phyloP scores from a whole-genome alignment of 1,140 invertebrate genomes.

The Tetramorium alpestre region DNA sequence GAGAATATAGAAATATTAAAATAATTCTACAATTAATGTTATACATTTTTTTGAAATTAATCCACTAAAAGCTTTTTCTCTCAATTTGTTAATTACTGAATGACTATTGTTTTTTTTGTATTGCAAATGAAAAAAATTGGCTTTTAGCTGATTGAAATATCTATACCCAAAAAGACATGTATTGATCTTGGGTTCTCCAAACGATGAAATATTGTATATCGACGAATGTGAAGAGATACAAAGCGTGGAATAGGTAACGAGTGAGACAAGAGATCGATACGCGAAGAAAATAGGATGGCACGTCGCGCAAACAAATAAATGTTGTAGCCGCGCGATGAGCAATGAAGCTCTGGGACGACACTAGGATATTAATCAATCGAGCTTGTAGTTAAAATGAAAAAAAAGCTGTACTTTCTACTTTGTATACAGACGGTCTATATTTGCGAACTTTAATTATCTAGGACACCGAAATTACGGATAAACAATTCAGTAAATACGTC shows the following conservation, averaged over 20 bases:
- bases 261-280: slow-evolving; percentile 19
- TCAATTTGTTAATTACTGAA: not conserved
- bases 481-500: not conserved
- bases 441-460: not conserved
- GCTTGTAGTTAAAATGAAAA: not conserved
- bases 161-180: not conserved
- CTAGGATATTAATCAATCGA: not conserved
- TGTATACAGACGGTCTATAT: not conserved
- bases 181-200: not conserved
- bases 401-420: not conserved
- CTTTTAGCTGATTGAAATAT: not conserved
- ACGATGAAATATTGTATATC: not conserved
- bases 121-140: not conserved
- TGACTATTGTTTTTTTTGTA: not conserved
- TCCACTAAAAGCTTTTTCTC: not conserved
- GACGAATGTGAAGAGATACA: not conserved
- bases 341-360: not conserved
- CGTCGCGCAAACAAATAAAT: slow-evolving; percentile 16
- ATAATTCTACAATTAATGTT: not conserved
- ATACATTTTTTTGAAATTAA: not conserved
- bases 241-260: not conserved
- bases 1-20: not conserved
- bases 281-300: slow-evolving; percentile 24
- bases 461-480: not conserved
- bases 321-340: not conserved